Evolutionary conservation across 1,140 invertebrate species (phyloP), one percentile per base, ranked within the genome.

Genomic region (Philopotamus ludificatus): DNA sequence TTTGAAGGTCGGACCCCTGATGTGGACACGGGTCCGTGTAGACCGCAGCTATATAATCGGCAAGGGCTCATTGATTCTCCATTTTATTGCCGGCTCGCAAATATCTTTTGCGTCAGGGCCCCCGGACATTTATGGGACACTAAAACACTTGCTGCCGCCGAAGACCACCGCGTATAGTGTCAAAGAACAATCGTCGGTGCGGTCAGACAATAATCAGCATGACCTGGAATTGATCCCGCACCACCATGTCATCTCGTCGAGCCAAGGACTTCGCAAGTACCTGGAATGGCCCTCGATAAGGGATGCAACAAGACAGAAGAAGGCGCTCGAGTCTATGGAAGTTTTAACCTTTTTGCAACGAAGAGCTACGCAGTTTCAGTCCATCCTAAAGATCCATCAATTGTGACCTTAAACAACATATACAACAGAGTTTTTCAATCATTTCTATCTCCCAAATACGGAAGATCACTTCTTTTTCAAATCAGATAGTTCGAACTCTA

Each of bases 1-100:
- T 57, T 54, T 15, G 65, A 61, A 60, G 58, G 65, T 15, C 10
- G 58, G 53, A n/a, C 28, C 28, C 28, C 50, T 44, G 45, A 50
- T 16, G 64, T 57, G 21, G 49, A 39, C 44, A 51, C 22, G 3
- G 21, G 3, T 1, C 44, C 9, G n/a, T 16, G 26, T 18, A 2
- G 28, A 63, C 64, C 64, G 49, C 64, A 67, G 18, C 42, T 22
- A 15, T 39, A 59, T 67, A 60, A 28, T 26, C 10, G 39, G 22
- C 50, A 61, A 53, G 41, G 42, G 50, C 66, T 64, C 66, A 63
- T 67, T 67, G 66, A 67, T 63, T 67, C 55, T 63, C 42, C 39
- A 34, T 39, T 59, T 67, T 63, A 59, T 59, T 15, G 25, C 23
- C 34, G 44, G 15, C 51, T 22, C 12, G 16, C 3, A 34, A 12